phyloP scores from a whole-genome alignment of 1,140 invertebrate species.

The Lepidostoma basale region DNA sequence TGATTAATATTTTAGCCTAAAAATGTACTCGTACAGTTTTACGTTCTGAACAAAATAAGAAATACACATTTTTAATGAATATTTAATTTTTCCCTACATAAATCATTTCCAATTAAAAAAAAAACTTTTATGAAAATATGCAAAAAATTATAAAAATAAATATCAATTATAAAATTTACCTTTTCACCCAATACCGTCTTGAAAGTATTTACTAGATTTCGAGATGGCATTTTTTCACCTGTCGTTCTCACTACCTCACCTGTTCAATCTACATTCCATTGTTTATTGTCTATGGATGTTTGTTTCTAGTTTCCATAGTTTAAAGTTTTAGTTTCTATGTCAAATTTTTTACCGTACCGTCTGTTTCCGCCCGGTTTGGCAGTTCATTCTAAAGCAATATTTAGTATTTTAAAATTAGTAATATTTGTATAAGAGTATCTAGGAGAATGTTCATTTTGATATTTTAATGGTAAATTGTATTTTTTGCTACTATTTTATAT shows the following conservation, averaged over 20 bases:
- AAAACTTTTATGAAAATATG: no score
- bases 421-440: not conserved
- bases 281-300: slow-evolving; percentile 28
- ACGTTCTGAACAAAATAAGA: no score
- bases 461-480: slow-evolving; percentile 17
- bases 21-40: no score
- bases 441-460: not conserved
- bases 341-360: slow-evolving; percentile 26
- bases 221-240: slow-evolving; percentile 27
- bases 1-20: no score
- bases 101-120: no score
- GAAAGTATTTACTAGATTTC: no score
- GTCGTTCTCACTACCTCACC: not conserved
- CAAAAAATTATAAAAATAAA: no score
- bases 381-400: slow-evolving; percentile 15
- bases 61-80: no score
- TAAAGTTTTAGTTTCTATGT: slow-evolving; percentile 34
- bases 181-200: no score
- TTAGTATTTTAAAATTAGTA: not conserved
- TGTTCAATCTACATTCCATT: slow-evolving; percentile 4
- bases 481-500: not conserved
- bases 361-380: slow-evolving; percentile 37
- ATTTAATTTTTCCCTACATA: no score
- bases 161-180: no score
- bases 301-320: slow-evolving; percentile 26